Evolutionary conservation across 1,140 invertebrate genomes (phyloP).

Genomic region (Bombus impatiens): DNA sequence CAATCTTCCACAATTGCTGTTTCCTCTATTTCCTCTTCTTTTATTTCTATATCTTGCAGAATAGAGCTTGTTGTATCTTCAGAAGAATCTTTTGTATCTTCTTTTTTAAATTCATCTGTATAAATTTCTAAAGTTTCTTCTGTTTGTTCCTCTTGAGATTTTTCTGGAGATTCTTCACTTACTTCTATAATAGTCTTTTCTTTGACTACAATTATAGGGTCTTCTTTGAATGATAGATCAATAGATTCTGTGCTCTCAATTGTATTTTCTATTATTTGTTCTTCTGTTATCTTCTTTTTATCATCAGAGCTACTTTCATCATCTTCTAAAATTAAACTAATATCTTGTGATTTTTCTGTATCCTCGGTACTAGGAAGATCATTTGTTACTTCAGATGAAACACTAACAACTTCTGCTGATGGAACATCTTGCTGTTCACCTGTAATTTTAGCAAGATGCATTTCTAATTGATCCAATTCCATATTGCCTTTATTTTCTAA

Average conservation of each 20-base stretch:
- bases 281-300: slow-evolving; percentile 63
- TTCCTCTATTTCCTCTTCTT: slow-evolving; percentile 59
- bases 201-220: slow-evolving; percentile 40
- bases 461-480: slow-evolving; percentile 68
- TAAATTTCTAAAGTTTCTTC: slow-evolving; percentile 52
- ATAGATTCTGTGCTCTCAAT: slow-evolving; percentile 61
- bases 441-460: slow-evolving; percentile 70
- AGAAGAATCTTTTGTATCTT: slow-evolving; percentile 61
- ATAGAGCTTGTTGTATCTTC: slow-evolving; percentile 54
- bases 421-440: slow-evolving; percentile 67
- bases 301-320: slow-evolving; percentile 66
- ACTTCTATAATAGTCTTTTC: slow-evolving; percentile 52
- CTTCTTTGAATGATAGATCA: slow-evolving; percentile 64
- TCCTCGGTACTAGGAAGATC: slow-evolving; percentile 67
- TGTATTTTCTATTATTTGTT: slow-evolving; percentile 57
- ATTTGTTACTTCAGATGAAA: slow-evolving; percentile 67
- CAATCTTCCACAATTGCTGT: slow-evolving; percentile 26
- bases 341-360: slow-evolving; percentile 73
- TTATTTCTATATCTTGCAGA: slow-evolving; percentile 58
- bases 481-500: slow-evolving; percentile 57
- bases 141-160: slow-evolving; percentile 45
- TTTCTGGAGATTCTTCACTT: slow-evolving; percentile 45
- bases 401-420: slow-evolving; percentile 65
- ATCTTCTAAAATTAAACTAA: slow-evolving; percentile 72
- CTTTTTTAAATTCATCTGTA: slow-evolving; percentile 59